A percentile compares a stretch with the other conserved stretches of the same genome.
Evolutionary conservation across 2,888 invertebrate species (phyloP).

Genomic region (Scaptomyza parva): DNA sequence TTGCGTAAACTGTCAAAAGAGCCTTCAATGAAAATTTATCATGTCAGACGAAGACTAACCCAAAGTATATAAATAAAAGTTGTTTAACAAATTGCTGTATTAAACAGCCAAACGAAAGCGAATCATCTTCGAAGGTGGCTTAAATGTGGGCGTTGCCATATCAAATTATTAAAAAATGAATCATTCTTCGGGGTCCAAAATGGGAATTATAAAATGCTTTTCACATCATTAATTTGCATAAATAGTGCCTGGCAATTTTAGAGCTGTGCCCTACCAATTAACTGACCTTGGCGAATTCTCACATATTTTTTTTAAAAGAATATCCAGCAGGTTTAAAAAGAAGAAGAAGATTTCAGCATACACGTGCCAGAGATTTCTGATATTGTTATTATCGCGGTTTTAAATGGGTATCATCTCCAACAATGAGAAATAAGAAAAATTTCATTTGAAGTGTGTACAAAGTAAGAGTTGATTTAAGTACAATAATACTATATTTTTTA

Average conservation of each 20-base stretch:
- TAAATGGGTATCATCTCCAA: not conserved
- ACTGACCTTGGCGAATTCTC: conserved; percentile 44
- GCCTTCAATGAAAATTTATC: conserved; percentile 69
- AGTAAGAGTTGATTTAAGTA: too few relatives aligned
- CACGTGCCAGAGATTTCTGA: conserved; percentile 5
- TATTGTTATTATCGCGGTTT: not conserved
- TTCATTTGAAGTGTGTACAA: too few relatives aligned
- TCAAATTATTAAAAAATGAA: conserved; percentile 50
- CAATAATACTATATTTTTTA: too few relatives aligned
- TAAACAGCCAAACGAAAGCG: conserved; percentile 40
- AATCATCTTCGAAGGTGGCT: conserved; percentile 25
- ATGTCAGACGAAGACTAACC: conserved; percentile 42
- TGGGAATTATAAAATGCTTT: conserved; percentile 34
- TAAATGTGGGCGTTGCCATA: conserved; percentile 28
- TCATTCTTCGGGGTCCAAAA: conserved; percentile 30
- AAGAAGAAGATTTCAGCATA: not conserved
- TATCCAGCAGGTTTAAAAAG: not conserved
- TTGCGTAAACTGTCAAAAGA: conserved; percentile 73
- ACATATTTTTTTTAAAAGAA: not conserved
- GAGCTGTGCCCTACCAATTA: conserved; percentile 11
- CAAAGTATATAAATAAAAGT: conserved; percentile 44
- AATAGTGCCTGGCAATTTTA: conserved; percentile 7
- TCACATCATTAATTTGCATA: conserved; percentile 37
- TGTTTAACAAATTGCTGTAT: conserved; percentile 24
- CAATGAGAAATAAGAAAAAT: too few relatives aligned